Percentiles rank a stretch among this genome's conserved stretches.
Evolutionary conservation across 1,140 invertebrate species (phyloP).

Genomic region (Drosophila lacteicornis): DNA sequence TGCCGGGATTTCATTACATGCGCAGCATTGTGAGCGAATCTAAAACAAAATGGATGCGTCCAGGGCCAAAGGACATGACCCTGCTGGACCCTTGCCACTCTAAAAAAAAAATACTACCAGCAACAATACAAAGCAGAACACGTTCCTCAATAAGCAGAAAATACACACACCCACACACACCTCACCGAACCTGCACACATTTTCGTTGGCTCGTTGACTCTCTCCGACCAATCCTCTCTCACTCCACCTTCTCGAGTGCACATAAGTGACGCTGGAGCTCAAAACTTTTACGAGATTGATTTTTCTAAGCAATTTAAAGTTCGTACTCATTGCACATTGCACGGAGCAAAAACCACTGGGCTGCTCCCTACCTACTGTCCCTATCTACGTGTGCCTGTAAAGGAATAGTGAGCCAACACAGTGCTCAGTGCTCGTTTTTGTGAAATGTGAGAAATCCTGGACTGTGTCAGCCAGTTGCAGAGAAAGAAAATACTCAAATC

Average conservation of each 20-base stretch:
- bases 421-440: slow-evolving; percentile 10
- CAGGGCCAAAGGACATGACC: slow-evolving; percentile 33
- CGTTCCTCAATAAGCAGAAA: slow-evolving; percentile 67
- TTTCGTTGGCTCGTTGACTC: slow-evolving; percentile 73
- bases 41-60: slow-evolving; percentile 61
- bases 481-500: background rate
- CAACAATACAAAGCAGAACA: slow-evolving; percentile 44
- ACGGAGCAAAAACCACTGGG: slow-evolving; percentile 41
- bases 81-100: background rate
- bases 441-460: slow-evolving; percentile 41
- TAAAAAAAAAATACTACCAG: slow-evolving; percentile 10
- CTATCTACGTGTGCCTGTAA: slow-evolving; percentile 11
- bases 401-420: slow-evolving; percentile 32
- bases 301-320: slow-evolving; percentile 83
- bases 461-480: background rate
- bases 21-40: slow-evolving; percentile 44
- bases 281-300: slow-evolving; percentile 82
- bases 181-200: slow-evolving; percentile 33
- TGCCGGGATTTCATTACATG: slow-evolving; percentile 51
- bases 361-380: slow-evolving; percentile 3
- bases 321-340: slow-evolving; percentile 49
- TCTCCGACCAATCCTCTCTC: slow-evolving; percentile 25
- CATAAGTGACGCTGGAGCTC: slow-evolving; percentile 63
- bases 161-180: slow-evolving; percentile 24
- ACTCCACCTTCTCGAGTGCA: slow-evolving; percentile 42